These are phyloP conservation scores for Lasius platythorax DNA, from an alignment of 2,888 invertebrate species.

Conservation along the genomic window DNA sequence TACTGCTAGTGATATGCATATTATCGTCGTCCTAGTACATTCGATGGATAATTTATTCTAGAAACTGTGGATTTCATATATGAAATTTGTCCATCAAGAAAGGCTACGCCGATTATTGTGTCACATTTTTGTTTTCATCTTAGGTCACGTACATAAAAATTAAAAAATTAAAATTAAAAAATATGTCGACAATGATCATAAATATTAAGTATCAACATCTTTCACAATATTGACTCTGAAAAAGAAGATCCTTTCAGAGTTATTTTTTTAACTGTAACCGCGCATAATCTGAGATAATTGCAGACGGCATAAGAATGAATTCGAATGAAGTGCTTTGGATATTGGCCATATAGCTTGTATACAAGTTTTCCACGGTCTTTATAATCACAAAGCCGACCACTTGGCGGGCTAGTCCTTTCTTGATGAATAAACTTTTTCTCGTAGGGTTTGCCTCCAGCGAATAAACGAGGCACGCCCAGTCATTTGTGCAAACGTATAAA, in stretches of 20 bases:
- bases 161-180: neutral
- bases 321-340: slow-evolving; percentile 35
- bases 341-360: slow-evolving; percentile 9
- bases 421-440: slow-evolving; percentile 65
- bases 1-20: neutral
- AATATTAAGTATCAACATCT: neutral
- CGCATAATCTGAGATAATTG: slow-evolving; percentile 26
- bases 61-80: neutral
- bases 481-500: slow-evolving; percentile 65
- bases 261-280: neutral
- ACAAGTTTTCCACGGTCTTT: slow-evolving; percentile 57
- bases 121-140: neutral
- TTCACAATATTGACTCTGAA: neutral
- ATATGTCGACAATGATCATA: neutral
- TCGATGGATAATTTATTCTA: slow-evolving; percentile 47
- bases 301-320: slow-evolving; percentile 17
- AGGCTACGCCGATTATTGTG: neutral
- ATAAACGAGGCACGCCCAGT: slow-evolving; percentile 75
- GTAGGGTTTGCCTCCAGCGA: slow-evolving; percentile 64
- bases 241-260: neutral
- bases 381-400: slow-evolving; percentile 65
- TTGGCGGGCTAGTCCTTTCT: slow-evolving; percentile 58
- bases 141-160: neutral
- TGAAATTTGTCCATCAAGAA: neutral
- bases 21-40: neutral